Evolutionary conservation across 2,797 vertebrate species (phyloP), one percentile per base, ranked within the genome.

Genomic region (Rachycentron canadum): DNA sequence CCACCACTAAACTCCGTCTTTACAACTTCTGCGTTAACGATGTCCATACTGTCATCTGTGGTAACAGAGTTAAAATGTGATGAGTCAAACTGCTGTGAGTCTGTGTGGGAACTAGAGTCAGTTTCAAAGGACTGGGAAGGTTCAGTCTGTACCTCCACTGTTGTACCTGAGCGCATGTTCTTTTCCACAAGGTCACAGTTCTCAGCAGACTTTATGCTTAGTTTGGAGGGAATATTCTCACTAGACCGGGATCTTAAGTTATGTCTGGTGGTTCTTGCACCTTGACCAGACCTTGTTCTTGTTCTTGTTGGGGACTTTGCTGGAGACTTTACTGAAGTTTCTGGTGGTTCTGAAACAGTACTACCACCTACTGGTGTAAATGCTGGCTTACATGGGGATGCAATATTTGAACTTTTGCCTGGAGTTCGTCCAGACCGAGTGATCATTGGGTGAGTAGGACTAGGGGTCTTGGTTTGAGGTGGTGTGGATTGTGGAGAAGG

Each of bases 21-120:
- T 0, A 94, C 76, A n/a, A 93, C 60, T 1, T 79, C 68, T 2
- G 92, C 92, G n/a, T 93, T 89, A 0, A 92, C 65, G 17, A 93
- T 95, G 30, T 94, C 95, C 63, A 93, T 84, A 8, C 87, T 93
- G 1, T 91, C 90, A 3, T 89, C 93, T 65, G 92, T 91, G 40
- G 90, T 91, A n/a, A 81, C 82, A 6, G 78, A 80, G 66, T 90
- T 87, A 2, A 84, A 82, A 30, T 88, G 67, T 40, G 93, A 95
- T 1, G 94, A 93, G 14, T 88, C 72, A 0, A 73, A 41, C 2
- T 88, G 91, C 52, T 94, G 92, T 0, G 92, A 89, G 23, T 92
- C 92, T 7, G 91, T 90, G 0, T 87, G 82, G 14, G 88, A 89
- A 36, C 65, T 76, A 0, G 84, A 82, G 52, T 90, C 85, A 0